Base-by-base conservation (phyloP, 2,797 vertebrate species). In the Sebastes oblongus region DNA sequence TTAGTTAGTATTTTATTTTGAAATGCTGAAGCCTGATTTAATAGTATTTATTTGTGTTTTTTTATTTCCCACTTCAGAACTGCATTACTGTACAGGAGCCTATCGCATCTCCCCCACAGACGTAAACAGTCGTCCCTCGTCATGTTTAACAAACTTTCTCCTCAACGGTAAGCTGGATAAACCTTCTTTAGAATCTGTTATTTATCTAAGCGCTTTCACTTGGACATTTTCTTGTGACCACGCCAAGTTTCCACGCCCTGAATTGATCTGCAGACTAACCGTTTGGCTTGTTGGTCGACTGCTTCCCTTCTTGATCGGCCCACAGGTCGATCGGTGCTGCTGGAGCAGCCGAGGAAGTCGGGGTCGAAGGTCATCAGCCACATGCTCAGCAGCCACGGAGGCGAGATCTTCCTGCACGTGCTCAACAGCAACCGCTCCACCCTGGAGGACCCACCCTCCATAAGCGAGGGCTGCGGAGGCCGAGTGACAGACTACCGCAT, bases 301-400 rank as follows among this genome's bases (percentile, higher is more conserved):
- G 0, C 25, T 22, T 24, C 22, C 50, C n/a, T 29, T 18, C 30
- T 11, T 25, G 18, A 16, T 13, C 3, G 50, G n/a, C 46, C 16
- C 78, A 9, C 72, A 96, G 98, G 98, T 86, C 97, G 98, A 29
- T 99, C 98, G 0, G 98, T 99, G 86, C 91, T 99, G 59, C 90
- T 99, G 92, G 98, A 99, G 61, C 98, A 99, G 80, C 98, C 98
- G 0, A 97, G 98, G 54, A 99, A 99, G 78, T 99, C 98, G 0
- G 98, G 98, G 62, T 99, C 98, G 27, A 99, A 99, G 95, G 97
- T 99, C 78, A 98, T 99, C 83, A 99, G 98, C 89, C 98, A 99
- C 94, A 99, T 99, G 98, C 96, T 99, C 60, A 99, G 98, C 92
- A 99, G 98, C 93, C 98, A 99, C 0, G 98, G 98, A 30, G 98